Evolutionary conservation across 1,140 invertebrate genomes (phyloP).

Genomic region (Holotrichia oblita): DNA sequence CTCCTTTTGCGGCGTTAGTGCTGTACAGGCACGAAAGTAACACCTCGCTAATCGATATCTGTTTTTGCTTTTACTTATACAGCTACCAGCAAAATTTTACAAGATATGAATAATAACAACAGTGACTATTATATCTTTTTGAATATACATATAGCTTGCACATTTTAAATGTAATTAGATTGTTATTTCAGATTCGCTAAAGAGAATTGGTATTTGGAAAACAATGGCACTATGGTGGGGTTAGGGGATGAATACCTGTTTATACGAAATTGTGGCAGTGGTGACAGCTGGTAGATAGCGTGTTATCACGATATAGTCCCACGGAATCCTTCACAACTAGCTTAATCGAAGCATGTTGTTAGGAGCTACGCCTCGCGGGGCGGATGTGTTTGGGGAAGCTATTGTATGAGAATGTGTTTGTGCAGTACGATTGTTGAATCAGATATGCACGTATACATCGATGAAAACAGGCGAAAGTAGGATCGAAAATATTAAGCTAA

Average conservation of each 20-base stretch:
- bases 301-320: conserved; percentile 45
- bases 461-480: conserved; percentile 1
- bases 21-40: too few species aligned
- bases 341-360: conserved; percentile 41
- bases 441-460: neutral
- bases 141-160: neutral
- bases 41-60: too few species aligned
- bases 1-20: too few species aligned
- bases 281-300: conserved; percentile 49
- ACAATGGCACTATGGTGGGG: neutral
- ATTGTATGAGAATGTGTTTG: conserved; percentile 25
- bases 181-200: neutral
- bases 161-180: neutral
- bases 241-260: conserved; percentile 12
- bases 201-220: conserved; percentile 21
- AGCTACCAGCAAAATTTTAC: too few species aligned
- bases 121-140: too few species aligned
- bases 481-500: neutral
- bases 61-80: too few species aligned
- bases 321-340: conserved; percentile 12
- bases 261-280: conserved; percentile 40
- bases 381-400: conserved; percentile 11
- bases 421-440: conserved; percentile 12
- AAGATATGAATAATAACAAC: too few species aligned
- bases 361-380: conserved; percentile 18